These are phyloP conservation scores for Desoria tigrina DNA, from an alignment of 2,888 invertebrate species.

Conservation along the genomic window DNA sequence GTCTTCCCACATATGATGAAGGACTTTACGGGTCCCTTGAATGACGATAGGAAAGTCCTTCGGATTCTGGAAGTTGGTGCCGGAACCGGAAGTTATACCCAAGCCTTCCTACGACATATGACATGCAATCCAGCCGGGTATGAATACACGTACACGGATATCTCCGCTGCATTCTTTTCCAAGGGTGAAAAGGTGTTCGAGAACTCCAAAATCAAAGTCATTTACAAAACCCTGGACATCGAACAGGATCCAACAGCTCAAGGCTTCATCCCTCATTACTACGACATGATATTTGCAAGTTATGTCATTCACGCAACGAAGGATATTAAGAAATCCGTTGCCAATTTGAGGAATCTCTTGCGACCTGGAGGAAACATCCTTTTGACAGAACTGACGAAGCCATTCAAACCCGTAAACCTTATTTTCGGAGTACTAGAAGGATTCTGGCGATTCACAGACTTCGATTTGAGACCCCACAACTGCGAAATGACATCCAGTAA, in stretches of 20 bases:
- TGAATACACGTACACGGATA: slow-evolving; percentile 32
- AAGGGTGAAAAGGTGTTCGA: slow-evolving; percentile 22
- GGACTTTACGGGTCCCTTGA: background rate
- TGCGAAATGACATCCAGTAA: slow-evolving; percentile 13
- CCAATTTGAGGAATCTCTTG: slow-evolving; percentile 24
- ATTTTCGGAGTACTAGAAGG: slow-evolving; percentile 29
- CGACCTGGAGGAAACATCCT: slow-evolving; percentile 19
- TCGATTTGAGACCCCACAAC: slow-evolving; percentile 11
- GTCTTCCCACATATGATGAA: background rate
- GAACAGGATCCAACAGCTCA: slow-evolving; percentile 33
- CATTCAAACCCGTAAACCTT: slow-evolving; percentile 13
- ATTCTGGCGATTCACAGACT: slow-evolving; percentile 26
- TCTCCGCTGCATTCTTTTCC: slow-evolving; percentile 20
- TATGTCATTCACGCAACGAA: slow-evolving; percentile 32
- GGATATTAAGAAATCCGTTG: slow-evolving; percentile 18
- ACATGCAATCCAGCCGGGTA: background rate
- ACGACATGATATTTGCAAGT: slow-evolving; percentile 20
- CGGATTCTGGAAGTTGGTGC: slow-evolving; percentile 36
- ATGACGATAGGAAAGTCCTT: slow-evolving; percentile 5
- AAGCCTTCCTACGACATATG: background rate
- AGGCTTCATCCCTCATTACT: slow-evolving; percentile 32
- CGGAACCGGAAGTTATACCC: slow-evolving; percentile 31
- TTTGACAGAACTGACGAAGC: slow-evolving; percentile 23
- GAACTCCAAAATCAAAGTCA: background rate
- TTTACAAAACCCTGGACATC: slow-evolving; percentile 32